Percentiles rank a stretch among this genome's conserved stretches.
phyloP scores from a whole-genome alignment of 2,797 vertebrate genomes.

The Psittacula derbiana region DNA sequence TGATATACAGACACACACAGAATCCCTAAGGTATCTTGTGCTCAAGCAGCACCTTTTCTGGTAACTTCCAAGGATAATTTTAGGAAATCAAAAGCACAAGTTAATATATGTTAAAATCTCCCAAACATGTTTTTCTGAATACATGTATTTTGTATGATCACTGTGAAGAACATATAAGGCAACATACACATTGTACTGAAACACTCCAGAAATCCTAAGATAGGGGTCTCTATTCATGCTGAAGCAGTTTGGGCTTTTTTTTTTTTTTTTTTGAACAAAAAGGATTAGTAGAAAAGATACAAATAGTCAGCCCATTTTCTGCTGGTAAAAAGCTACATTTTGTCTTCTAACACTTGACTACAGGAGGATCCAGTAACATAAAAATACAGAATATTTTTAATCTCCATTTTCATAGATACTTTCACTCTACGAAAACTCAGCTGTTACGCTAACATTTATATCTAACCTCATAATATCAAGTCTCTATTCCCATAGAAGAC shows the following conservation, averaged over 20 bases:
- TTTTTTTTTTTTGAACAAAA: not conserved
- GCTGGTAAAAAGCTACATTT: not conserved
- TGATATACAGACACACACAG: fast-evolving
- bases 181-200: not conserved
- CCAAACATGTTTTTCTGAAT: not conserved
- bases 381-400: not conserved
- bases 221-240: not conserved
- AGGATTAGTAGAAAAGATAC: not conserved
- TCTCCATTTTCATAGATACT: not conserved
- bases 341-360: not conserved
- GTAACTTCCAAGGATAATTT: not conserved
- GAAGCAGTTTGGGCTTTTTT: not conserved
- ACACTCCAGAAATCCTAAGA: not conserved
- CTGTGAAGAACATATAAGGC: not conserved
- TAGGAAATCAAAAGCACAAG: not conserved
- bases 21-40: not conserved
- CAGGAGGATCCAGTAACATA: not conserved
- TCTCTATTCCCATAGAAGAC: not conserved
- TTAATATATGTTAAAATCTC: not conserved
- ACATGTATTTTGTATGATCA: not conserved
- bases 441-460: not conserved
- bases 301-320: not conserved
- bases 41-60: not conserved
- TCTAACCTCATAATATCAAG: not conserved
- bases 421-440: not conserved